phyloP scores from a whole-genome alignment of 2,797 vertebrate species.

The Leucoraja ocellata region DNA sequence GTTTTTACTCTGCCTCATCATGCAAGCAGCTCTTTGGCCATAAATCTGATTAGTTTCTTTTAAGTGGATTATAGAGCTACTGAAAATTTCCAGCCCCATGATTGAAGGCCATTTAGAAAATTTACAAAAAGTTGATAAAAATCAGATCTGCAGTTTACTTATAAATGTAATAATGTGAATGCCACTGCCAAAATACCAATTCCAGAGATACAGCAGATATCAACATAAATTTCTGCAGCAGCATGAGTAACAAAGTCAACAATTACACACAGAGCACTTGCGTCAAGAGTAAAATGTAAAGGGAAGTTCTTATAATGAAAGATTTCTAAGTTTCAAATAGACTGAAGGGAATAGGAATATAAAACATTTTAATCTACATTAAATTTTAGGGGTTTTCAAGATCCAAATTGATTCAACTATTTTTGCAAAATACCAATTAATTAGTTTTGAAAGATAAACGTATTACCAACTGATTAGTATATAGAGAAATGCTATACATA shows the following conservation, averaged over 20 bases:
- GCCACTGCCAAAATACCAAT: not conserved
- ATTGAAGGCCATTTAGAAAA: conserved; percentile 1
- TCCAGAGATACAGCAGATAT: not conserved
- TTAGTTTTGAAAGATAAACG: not conserved
- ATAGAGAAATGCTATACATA: not conserved
- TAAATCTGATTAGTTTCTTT: not conserved
- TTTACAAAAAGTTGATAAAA: not conserved
- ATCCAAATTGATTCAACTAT: not conserved
- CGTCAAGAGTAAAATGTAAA: not conserved
- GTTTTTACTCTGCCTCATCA: not conserved
- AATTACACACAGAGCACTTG: not conserved
- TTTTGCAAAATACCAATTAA: not conserved
- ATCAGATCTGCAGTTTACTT: conserved; percentile 8
- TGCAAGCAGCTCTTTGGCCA: not conserved
- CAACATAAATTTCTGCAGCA: not conserved
- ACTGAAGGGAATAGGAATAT: not conserved
- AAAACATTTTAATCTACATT: not conserved
- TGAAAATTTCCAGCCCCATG: not conserved
- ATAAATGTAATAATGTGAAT: not conserved
- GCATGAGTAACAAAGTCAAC: not conserved
- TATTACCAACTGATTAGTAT: not conserved
- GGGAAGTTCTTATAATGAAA: not conserved
- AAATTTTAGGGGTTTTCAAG: not conserved
- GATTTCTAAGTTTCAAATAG: not conserved
- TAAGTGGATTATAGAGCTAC: not conserved